Conservation (phyloP, 2,797 vertebrate species). For the Cryptoblepharus egeriae region DNA sequence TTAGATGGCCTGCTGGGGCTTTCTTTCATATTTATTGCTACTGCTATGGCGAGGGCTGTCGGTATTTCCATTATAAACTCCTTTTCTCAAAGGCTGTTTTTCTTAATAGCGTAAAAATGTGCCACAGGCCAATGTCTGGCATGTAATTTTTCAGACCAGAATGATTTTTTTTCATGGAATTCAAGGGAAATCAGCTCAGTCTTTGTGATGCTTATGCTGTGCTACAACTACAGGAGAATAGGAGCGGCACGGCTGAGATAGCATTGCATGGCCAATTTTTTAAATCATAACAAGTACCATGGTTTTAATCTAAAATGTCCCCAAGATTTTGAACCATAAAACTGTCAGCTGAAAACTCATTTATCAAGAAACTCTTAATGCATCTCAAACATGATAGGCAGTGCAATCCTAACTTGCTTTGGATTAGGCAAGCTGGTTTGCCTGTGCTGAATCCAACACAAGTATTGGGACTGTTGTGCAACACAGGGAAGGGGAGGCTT, state of each 20-base stretch:
- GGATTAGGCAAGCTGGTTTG: too few relatives aligned
- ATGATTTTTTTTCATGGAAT: conserved; percentile 57
- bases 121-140: conserved; percentile 69
- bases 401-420: too few relatives aligned
- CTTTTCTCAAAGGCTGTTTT: conserved; percentile 73
- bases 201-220: conserved; percentile 53
- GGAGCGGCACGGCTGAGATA: conserved; percentile 15
- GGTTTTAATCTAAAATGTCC: conserved; percentile 21
- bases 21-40: conserved; percentile 64
- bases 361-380: conserved; percentile 37
- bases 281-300: not conserved
- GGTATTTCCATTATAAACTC: conserved; percentile 76
- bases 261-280: conserved; percentile 43
- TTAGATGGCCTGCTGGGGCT: conserved; percentile 60
- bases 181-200: conserved; percentile 48
- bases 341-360: conserved; percentile 46
- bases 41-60: conserved; percentile 67
- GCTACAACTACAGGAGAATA: conserved; percentile 29
- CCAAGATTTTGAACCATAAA: conserved; percentile 38
- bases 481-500: too few relatives aligned
- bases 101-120: conserved; percentile 73
- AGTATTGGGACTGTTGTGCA: too few relatives aligned
- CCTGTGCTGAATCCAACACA: too few relatives aligned
- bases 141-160: conserved; percentile 54
- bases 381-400: not conserved